Conservation (phyloP, 2,888 invertebrate species). For the Sminthurides aquaticus region DNA sequence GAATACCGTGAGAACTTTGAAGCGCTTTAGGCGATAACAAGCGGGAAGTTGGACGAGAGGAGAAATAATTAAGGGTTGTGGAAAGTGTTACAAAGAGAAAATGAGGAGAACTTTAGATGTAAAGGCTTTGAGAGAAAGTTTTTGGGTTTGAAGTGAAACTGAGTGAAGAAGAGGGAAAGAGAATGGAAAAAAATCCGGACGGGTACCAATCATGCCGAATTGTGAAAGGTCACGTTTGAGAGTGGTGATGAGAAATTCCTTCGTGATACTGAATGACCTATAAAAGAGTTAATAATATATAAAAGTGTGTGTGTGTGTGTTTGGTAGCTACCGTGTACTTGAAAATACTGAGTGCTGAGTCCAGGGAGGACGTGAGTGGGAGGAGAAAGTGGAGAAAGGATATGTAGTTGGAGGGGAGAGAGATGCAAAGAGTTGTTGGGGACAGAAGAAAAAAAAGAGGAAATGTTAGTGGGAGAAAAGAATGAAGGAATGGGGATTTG, state of each 20-base stretch:
- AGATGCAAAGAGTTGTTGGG: not conserved
- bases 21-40: too few species aligned
- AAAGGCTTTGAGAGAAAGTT: not conserved
- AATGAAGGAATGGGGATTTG: not conserved
- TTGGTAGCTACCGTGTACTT: too few species aligned
- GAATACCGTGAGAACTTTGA: too few species aligned
- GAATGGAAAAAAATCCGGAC: not conserved
- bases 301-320: not conserved
- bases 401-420: not conserved
- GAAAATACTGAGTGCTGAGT: too few species aligned
- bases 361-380: not conserved
- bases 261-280: slow-evolving; percentile 5
- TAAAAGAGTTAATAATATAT: slow-evolving; percentile 5
- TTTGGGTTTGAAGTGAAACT: not conserved
- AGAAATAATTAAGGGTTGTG: not conserved
- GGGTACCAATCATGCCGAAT: not conserved
- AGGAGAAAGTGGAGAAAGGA: not conserved
- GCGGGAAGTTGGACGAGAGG: not conserved
- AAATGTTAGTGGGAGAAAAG: not conserved
- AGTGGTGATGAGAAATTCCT: slow-evolving; percentile 4
- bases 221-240: slow-evolving; percentile 5
- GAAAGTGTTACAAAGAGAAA: not conserved
- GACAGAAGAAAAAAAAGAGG: not conserved
- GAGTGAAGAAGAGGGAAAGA: not conserved
- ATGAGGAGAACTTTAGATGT: too few species aligned